Evolutionary conservation across 1,140 invertebrate species (phyloP).

Genomic region (Drosophila micromelanica): DNA sequence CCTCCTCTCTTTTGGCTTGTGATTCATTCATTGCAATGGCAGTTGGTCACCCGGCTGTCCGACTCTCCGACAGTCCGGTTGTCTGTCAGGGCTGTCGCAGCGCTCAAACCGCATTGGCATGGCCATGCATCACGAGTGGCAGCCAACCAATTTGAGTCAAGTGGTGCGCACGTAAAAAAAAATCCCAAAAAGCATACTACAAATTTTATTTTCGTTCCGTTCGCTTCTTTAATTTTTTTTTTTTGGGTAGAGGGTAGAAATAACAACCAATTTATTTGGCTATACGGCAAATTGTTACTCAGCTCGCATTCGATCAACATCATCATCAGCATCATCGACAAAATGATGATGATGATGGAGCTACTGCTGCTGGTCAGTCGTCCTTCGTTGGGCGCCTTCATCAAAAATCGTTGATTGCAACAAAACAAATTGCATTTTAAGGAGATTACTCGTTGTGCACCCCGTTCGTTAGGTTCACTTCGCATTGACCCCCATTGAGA

Average conservation of each 20-base stretch:
- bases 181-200: constrained; percentile 56
- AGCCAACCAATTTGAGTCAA: constrained; percentile 74
- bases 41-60: constrained; percentile 39
- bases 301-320: constrained; percentile 76
- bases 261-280: constrained; percentile 82
- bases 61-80: constrained; percentile 20
- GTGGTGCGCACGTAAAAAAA: constrained; percentile 69
- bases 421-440: constrained; percentile 83
- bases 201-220: constrained; percentile 73
- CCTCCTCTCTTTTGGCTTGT: constrained; percentile 39
- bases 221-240: constrained; percentile 32
- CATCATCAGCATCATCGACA: constrained; percentile 37
- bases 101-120: constrained; percentile 74
- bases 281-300: constrained; percentile 78
- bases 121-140: constrained; percentile 71
- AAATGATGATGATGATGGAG: neutral
- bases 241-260: constrained; percentile 46
- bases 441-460: constrained; percentile 65
- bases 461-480: constrained; percentile 15
- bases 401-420: constrained; percentile 83
- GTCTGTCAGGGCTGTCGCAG: constrained; percentile 69
- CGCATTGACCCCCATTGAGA: constrained; percentile 24
- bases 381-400: constrained; percentile 55
- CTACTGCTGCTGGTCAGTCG: constrained; percentile 6
- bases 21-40: constrained; percentile 74